Evolutionary conservation across 2,888 invertebrate genomes (phyloP), one percentile per base, ranked within the genome.

Genomic region (Junonia oenone): DNA sequence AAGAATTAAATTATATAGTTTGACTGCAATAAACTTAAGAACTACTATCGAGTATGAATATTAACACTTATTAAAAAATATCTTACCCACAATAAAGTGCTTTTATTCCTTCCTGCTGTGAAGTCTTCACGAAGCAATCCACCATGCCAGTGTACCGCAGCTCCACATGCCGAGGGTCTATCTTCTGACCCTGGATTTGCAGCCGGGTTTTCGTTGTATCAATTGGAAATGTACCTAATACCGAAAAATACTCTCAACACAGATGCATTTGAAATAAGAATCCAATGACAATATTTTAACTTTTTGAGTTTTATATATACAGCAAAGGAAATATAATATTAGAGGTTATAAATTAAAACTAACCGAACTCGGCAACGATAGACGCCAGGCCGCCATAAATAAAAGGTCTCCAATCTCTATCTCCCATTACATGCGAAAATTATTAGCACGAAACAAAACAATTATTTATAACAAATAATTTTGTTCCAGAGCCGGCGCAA

Each of bases 171-270:
- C 92, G 93, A 65, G 93, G 91, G 79, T 96, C 96, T 60, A 95
- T 92, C 76, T 92, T 94, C 84, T 98, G 98, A 1, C 98, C 98
- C 85, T 98, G 98, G 73, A 98, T 93, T 91, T 98, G 98, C 17
- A 98, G 92, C 65, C 98, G 92, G 14, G 98, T 98, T 90, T 98
- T 98, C 17, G 98, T 96, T 27, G 97, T 97, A 82, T 98, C 98
- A 68, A 98, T 95, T n/a, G 98, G 98, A 90, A 98, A 98, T 37
- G 98, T 98, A 65, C 98, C 98, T 96, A 69, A 13, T 13, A 43
- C 17, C 59, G 56, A 56, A 56, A 56, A 45, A 14, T 35, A 14
- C 11, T 37, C n/a, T 8, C n/a, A 22, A 13, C 19, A 2, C 5
- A 1, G 11, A 8, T 17, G 15, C n/a, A 9, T 29, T 29, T 15